Percentiles rank a stretch among this genome's conserved stretches.
Conservation (phyloP, 2,113 vertebrate species). For the Phycodurus eques region DNA sequence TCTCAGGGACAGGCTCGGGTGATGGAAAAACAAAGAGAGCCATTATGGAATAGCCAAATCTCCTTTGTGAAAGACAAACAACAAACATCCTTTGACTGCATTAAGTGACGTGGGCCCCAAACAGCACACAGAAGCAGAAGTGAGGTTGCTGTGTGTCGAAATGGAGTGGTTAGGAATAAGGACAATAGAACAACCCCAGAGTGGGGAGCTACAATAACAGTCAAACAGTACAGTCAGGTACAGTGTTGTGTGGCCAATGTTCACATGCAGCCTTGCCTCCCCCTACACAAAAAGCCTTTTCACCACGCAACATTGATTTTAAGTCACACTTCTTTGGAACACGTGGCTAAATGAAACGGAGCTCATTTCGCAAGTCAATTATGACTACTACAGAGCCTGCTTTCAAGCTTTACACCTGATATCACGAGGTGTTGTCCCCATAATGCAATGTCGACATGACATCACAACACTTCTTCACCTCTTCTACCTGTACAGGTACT, state of each 20-base stretch:
- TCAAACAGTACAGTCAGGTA: slow-evolving; percentile 43
- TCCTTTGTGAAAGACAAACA: slow-evolving; percentile 40
- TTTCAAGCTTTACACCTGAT: neutral
- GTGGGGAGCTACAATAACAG: slow-evolving; percentile 49
- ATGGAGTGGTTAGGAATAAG: slow-evolving; percentile 39
- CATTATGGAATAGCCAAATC: slow-evolving; percentile 40
- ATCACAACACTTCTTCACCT: neutral
- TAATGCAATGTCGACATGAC: neutral
- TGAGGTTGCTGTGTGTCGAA: slow-evolving; percentile 31
- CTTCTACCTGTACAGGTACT: neutral
- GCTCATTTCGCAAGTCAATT: neutral
- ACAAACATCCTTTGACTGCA: slow-evolving; percentile 41
- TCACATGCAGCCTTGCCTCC: neutral
- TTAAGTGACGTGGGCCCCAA: slow-evolving; percentile 14
- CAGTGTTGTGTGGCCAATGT: slow-evolving; percentile 39
- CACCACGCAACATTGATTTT: neutral
- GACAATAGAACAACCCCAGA: slow-evolving; percentile 8
- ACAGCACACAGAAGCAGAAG: slow-evolving; percentile 25
- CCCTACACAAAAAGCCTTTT: neutral
- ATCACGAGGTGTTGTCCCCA: neutral
- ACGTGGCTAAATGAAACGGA: neutral
- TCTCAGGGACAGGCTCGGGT: slow-evolving; percentile 57
- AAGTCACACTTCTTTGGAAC: neutral
- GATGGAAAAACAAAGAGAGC: slow-evolving; percentile 50
- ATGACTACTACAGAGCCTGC: neutral